Base-by-base conservation (phyloP, 2,888 invertebrate species). In the Poecilobothrus nobilitatus region DNA sequence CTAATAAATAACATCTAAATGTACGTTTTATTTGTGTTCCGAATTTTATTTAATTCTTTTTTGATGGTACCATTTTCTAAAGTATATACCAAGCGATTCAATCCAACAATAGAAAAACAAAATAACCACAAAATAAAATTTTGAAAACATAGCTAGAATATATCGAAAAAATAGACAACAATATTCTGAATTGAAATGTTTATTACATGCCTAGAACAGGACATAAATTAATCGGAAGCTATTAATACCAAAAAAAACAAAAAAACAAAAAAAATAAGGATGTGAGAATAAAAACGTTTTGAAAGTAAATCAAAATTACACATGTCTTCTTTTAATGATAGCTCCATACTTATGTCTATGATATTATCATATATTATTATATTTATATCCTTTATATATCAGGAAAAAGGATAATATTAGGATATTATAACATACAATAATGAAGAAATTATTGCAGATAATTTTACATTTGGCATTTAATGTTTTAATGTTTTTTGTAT, bases 161-260 rank as follows among this genome's bases (percentile, higher is more conserved):
- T 37, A 8, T 37, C 37, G 4, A 7, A 34, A 7, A 34, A 34
- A 34, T 44, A 15, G 44, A 10, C n/a, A 41, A 41, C 15, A 41
- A 15, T 5, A 15, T 41, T 27, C 2, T 41, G 15, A n/a, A 53
- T 15, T 18, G 7, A 1, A 53, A 53, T 53, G 18, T 53, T 53
- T 53, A 53, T 53, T 53, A 18, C 53, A 53, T 18, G 15, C 18
- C 18, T 53, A 18, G n/a, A 53, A 53, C 18, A 53, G 18, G 53
- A 53, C 53, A 53, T 53, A 53, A 53, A 53, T 53, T 53, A 53
- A 53, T 53, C 53, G 53, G 15, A 53, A 53, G 53, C 53, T 53
- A 53, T 18, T 53, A 53, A 53, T 53, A 53, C 6, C 15, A 41
- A 41, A 41, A 41, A 3, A 41, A 15, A 41, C 7, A 37, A 41